Evolutionary conservation across 2,797 vertebrate genomes (phyloP), one percentile per base, ranked within the genome.

Genomic region (Etheostoma nigrum): DNA sequence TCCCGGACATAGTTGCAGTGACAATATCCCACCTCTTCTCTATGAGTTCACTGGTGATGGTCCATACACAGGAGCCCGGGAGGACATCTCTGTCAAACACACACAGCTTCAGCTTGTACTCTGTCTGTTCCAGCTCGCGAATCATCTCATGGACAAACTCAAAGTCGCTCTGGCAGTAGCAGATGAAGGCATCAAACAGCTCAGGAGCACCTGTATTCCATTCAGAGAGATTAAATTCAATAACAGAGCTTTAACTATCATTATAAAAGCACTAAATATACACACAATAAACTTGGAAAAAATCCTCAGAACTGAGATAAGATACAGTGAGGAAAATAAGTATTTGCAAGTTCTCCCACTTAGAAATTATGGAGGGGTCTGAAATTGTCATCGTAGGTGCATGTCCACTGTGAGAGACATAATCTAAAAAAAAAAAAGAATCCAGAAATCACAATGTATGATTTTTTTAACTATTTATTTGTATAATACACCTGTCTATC

Each of bases 11-110:
- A 10, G 33, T 54, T 2, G 27, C 25, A 18, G 18, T 8, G 30
- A 18, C 2, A 0, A 36, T n/a, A 15, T n/a, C 71, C 5, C 55
- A 93, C 98, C 98, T 96, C 79, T 78, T 97, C 85, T 99, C 98
- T 52, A 99, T 99, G 30, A 99, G 98, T 23, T 99, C 98, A 45
- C 97, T 97, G 0, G 97, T 96, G 90, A 99, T 98, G 91, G 96
- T 96, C 97, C 97, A 99, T 59, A 99, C 95, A 2, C 98, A 99
- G 0, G 96, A 92, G 58, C 98, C 98, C 0, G 98, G 98, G 67
- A 99, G 94, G 67, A 99, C 98, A 0, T 99, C 96, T 5, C 98
- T 95, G 83, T 99, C 98, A 2, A 98, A 98, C 21, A 99, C 98
- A 16, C 98, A 99, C 75, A 99, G 91, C 81, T 98, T 99, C 89